Evolutionary conservation across 2,797 vertebrate genomes (phyloP), one percentile per base, ranked within the genome.

Genomic region (Fistularia tabacaria): DNA sequence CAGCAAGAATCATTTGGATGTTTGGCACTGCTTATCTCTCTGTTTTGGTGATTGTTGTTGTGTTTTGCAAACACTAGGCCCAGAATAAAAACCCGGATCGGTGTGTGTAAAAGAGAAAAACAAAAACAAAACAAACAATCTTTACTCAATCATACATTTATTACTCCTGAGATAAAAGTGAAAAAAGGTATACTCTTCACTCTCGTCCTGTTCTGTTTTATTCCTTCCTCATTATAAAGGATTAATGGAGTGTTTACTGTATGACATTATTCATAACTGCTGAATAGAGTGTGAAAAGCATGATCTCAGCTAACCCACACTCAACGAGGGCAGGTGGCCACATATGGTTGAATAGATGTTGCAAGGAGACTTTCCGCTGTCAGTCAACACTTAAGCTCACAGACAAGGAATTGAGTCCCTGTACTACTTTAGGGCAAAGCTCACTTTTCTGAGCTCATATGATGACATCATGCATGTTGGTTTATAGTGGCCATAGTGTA

Each of bases 1-100:
- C 71, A 69, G 46, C 49, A 7, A 63, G 73, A 66, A 66, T 76
- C 66, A 66, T 51, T 69, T 59, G 44, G 54, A 71, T 56, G 15
- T 68, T 79, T 83, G 77, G 71, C 71, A 14, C 12, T 5, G 36
- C 40, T 38, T 37, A 3, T 61, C 39, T 4, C 6, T 72, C 51
- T 82, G 78, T 76, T 84, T 76, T 79, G 79, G 79, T 80, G 84
- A 83, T 70, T 77, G 79, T 80, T 80, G 80, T 84, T 76, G 77
- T 78, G 80, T 64, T 78, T 71, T 55, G 38, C 49, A 83, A 76
- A 80, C 65, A 70, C 39, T 59, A 8, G 9, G 59, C 12, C 14
- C 13, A 54, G 46, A 49, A 25, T 56, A 59, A 64, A 38, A 39
- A 6, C 13, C 39, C 36, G 39, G 13, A 54, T 46, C 45, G 51